phyloP scores from a whole-genome alignment of 2,888 invertebrate genomes.

The Trichopoda pennipes region DNA sequence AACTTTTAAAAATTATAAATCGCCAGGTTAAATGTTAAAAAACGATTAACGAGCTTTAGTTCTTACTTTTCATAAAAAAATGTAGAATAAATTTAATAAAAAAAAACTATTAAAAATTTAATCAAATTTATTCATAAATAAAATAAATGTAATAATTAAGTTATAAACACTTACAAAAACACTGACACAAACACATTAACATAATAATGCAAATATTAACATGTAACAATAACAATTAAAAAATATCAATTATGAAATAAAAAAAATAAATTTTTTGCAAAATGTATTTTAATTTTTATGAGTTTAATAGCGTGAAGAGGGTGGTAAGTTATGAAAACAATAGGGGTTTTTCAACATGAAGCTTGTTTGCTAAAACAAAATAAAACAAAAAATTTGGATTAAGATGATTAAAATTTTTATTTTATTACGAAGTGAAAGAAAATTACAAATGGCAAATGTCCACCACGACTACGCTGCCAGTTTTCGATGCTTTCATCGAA shows the following conservation, averaged over 20 bases:
- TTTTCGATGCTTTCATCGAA: too few species aligned
- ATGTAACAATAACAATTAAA: constrained; percentile 18
- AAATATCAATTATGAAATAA: constrained; percentile 41
- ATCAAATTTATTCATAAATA: too few species aligned
- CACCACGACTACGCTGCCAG: too few species aligned
- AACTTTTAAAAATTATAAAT: background rate
- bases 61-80: background rate
- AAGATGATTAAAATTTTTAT: too few species aligned
- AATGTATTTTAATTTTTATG: background rate
- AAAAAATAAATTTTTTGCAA: constrained; percentile 52
- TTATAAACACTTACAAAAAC: background rate
- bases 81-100: constrained; percentile 37
- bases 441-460: too few species aligned
- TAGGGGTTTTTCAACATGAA: too few species aligned
- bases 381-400: too few species aligned
- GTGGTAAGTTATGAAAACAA: too few species aligned
- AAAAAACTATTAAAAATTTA: background rate
- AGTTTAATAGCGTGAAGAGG: too few species aligned
- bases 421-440: too few species aligned
- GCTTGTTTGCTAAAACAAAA: too few species aligned
- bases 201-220: background rate
- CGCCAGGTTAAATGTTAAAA: constrained; percentile 7
- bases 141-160: constrained; percentile 35
- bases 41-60: background rate
- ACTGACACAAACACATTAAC: background rate